These are phyloP conservation scores for Eledona agricola DNA, from an alignment of 2,888 invertebrate species.

Conservation along the genomic window DNA sequence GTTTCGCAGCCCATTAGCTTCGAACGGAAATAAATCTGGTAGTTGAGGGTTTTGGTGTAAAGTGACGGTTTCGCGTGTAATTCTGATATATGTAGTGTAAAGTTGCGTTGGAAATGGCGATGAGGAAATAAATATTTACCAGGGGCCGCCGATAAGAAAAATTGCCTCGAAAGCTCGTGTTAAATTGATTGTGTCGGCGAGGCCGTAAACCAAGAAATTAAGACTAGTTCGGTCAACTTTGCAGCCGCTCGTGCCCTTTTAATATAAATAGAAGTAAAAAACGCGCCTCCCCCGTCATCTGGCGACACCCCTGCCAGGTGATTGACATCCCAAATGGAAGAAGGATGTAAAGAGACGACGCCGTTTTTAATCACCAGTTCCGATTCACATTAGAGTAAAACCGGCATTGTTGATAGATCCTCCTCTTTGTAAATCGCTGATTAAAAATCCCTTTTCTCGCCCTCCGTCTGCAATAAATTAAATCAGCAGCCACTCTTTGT, in stretches of 20 bases:
- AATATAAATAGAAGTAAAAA: no score
- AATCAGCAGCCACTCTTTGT: slow-evolving; percentile 33
- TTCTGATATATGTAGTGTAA: slow-evolving; percentile 31
- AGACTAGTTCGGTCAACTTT: no score
- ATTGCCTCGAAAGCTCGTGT: no score
- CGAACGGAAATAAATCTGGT: slow-evolving; percentile 34
- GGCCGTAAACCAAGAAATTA: no score
- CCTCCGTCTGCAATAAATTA: slow-evolving; percentile 30
- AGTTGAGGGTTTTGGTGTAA: slow-evolving; percentile 26
- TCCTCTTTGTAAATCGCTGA: no score
- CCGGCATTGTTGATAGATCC: background rate
- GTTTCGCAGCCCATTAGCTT: slow-evolving; percentile 35
- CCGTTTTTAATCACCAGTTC: slow-evolving; percentile 4
- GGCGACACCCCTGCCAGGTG: no score
- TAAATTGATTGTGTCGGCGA: no score
- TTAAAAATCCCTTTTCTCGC: background rate
- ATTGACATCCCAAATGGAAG: background rate
- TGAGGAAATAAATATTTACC: no score
- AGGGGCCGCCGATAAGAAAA: no score
- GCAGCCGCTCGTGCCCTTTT: no score
- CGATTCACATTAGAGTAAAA: slow-evolving; percentile 5
- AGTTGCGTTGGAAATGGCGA: no score
- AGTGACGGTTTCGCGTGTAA: slow-evolving; percentile 36
- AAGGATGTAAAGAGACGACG: background rate
- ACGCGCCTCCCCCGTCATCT: no score